A percentile compares a stretch with the other conserved stretches of the same genome.
Conservation (phyloP, 2,113 vertebrate genomes). For the Spizaetus ornatus region DNA sequence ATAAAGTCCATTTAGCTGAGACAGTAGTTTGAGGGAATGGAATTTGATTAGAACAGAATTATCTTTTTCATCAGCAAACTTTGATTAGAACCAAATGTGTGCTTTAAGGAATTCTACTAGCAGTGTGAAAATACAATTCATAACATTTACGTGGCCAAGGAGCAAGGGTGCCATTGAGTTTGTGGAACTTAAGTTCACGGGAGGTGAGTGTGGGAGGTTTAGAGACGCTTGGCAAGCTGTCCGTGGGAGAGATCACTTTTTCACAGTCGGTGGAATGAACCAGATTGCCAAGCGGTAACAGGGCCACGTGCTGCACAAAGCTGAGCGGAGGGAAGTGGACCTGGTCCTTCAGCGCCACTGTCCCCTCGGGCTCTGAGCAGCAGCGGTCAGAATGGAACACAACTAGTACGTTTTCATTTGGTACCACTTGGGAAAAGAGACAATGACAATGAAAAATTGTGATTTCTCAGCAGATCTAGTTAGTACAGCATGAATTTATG, state of each 20-base stretch:
- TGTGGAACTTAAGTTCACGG: not conserved
- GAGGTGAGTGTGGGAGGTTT: not conserved
- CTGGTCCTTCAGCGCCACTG: not conserved
- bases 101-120: not conserved
- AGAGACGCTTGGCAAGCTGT: not conserved
- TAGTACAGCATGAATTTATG: not conserved
- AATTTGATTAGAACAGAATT: not conserved
- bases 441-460: fast-evolving
- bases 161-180: not conserved
- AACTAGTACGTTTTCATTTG: not conserved
- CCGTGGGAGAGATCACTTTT: not conserved
- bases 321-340: not conserved
- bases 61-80: not conserved
- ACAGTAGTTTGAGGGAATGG: not conserved
- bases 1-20: not conserved
- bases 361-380: not conserved
- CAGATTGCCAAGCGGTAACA: not conserved
- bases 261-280: not conserved
- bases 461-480: not conserved
- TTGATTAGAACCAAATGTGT: not conserved
- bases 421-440: not conserved
- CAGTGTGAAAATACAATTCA: not conserved
- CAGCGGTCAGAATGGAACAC: not conserved
- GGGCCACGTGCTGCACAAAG: not conserved
- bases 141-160: not conserved